Base-by-base conservation (phyloP, 2,113 vertebrate species). In the Eubucco bourcierii region DNA sequence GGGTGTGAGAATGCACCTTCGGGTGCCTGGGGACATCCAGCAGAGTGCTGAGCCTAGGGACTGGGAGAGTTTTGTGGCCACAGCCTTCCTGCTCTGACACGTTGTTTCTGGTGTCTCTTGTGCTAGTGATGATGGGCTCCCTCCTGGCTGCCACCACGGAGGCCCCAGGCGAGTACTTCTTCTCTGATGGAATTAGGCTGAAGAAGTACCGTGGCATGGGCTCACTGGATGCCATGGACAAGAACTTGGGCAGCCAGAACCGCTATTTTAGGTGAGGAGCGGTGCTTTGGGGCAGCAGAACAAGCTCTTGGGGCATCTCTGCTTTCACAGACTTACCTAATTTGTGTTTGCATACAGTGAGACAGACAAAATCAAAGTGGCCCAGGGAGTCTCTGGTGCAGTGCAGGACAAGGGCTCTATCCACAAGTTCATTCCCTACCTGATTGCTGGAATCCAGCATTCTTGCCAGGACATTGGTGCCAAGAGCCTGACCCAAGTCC, bases 181-280 rank as follows among this genome's bases (percentile, higher is more conserved):
- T 99, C 96, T 99, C 99, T 0, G 99, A 99, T n/a, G 99, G 99
- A 52, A 99, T 99, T 94, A 97, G 99, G 94, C 96, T 99, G 67
- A 99, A 99, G 98, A 99, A 99, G 59, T 99, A 99, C 75, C 98
- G 99, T 0, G 99, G 99, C 34, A 99, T 99, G 99, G 99, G 99
- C 41, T 99, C 99, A 2, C 96, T 99, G 6, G 99, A 99, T 55
- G 99, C 99, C 94, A 99, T 99, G 99, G 99, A 99, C 97, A 99
- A 99, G 96, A 99, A 99, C 93, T 92, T 99, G 85, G 99, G 99
- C 94, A 99, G 99, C 83, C 99, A 99, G 97, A 99, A 98, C 78
- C 97, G 99, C 87, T 99, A 99, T 89, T 99, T 99, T 97, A 99
- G 99, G 99, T 99, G 95, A 80, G 96, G 94, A 21, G 24, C 28